Conservation (phyloP, 2,888 invertebrate genomes). For the Hemaris fuciformis region DNA sequence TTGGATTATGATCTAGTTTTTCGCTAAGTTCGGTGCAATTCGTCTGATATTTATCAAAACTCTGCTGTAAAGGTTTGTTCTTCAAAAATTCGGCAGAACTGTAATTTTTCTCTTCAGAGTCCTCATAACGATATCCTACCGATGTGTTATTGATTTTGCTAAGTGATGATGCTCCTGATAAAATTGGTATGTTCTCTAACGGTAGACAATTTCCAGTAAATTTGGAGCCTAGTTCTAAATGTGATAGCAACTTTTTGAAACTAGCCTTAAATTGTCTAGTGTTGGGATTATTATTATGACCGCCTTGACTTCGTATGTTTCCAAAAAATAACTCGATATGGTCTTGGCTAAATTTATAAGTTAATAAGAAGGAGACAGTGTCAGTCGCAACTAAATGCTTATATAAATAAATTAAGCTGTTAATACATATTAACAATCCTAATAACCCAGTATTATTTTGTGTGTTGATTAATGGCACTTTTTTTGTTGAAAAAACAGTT, state of each 20-base stretch:
- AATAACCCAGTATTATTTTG: conserved; percentile 6
- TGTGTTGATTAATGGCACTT: background rate
- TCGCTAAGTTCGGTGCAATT: background rate
- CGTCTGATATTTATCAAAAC: no score
- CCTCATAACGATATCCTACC: conserved; percentile 1
- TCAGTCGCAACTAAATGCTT: conserved; percentile 13
- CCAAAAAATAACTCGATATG: conserved; percentile 20
- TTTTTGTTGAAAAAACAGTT: background rate
- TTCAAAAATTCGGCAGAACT: no score
- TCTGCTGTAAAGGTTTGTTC: no score
- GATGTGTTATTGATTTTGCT: conserved; percentile 3
- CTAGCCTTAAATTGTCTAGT: conserved; percentile 16
- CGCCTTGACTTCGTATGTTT: conserved; percentile 11
- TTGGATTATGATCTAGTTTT: no score
- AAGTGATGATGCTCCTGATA: conserved; percentile 5
- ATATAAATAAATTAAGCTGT: conserved; percentile 11
- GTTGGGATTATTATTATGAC: conserved; percentile 19
- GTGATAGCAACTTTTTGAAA: conserved; percentile 17
- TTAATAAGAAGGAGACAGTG: background rate
- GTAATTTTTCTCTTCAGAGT: no score
- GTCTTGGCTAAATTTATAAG: conserved; percentile 14
- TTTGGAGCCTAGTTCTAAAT: conserved; percentile 17
- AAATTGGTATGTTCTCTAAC: conserved; percentile 14
- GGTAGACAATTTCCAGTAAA: conserved; percentile 19
- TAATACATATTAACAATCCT: background rate